A percentile compares a stretch with the other conserved stretches of the same genome.
These are phyloP conservation scores for Cheilosia pagana DNA, from an alignment of 2,888 invertebrate genomes.

Conservation along the genomic window DNA sequence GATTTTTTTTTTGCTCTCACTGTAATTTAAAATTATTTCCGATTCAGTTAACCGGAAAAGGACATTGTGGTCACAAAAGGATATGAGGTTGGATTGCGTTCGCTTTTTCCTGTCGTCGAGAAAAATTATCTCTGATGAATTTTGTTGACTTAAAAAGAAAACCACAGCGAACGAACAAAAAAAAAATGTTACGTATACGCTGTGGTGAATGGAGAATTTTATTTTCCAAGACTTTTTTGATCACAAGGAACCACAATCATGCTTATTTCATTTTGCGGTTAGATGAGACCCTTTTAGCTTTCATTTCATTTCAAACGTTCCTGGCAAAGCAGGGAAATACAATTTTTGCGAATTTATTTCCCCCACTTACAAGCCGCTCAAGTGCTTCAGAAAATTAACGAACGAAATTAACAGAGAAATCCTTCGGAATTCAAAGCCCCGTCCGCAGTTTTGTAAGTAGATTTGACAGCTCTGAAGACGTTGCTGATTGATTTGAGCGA, in stretches of 20 bases:
- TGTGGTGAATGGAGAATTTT: background rate
- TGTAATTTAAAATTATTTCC: constrained; percentile 71
- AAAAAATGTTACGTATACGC: constrained; percentile 30
- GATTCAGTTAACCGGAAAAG: constrained; percentile 73
- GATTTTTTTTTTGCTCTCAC: background rate
- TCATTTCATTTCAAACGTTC: too few species aligned
- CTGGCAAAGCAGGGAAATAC: too few species aligned
- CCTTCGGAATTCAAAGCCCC: too few species aligned
- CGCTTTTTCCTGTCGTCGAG: constrained; percentile 1
- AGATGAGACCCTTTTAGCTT: too few species aligned
- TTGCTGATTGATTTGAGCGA: too few species aligned
- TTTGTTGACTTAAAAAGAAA: constrained; percentile 23
- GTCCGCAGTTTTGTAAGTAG: too few species aligned
- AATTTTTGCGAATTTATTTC: too few species aligned
- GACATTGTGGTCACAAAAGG: constrained; percentile 66
- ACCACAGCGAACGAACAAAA: background rate
- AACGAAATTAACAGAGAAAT: too few species aligned
- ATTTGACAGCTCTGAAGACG: too few species aligned
- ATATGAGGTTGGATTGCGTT: constrained; percentile 39
- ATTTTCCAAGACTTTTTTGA: background rate
- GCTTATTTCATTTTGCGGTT: too few species aligned
- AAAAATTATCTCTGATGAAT: constrained; percentile 28
- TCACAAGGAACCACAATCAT: background rate
- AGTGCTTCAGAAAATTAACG: too few species aligned
- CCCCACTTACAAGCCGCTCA: too few species aligned